A percentile compares a stretch with the other conserved stretches of the same genome.
phyloP scores from a whole-genome alignment of 2,797 vertebrate species.

The Periparus ater region DNA sequence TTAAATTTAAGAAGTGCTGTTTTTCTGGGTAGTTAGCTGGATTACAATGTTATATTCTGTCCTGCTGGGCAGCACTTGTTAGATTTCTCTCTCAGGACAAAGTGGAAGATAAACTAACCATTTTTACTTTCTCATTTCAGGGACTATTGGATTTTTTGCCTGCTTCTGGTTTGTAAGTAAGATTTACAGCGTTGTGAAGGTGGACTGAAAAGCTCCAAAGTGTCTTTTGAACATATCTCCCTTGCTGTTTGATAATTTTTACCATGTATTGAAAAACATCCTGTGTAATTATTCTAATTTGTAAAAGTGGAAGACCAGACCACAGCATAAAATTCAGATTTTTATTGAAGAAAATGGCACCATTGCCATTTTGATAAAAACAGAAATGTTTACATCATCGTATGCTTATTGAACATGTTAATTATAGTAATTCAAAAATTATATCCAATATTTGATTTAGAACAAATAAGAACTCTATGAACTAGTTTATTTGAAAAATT shows the following conservation, averaged over 20 bases:
- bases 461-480: neutral
- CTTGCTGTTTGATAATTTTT: constrained; percentile 45
- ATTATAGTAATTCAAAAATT: neutral
- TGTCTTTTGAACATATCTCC: constrained; percentile 36
- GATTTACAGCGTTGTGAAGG: constrained; percentile 77
- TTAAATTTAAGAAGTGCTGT: neutral
- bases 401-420: neutral
- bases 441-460: constrained; percentile 7
- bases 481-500: neutral
- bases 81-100: neutral
- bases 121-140: constrained; percentile 66
- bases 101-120: constrained; percentile 1
- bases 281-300: constrained; percentile 30
- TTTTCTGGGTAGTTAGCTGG: neutral
- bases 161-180: constrained; percentile 79
- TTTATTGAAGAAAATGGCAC: neutral
- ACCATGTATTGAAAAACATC: constrained; percentile 37
- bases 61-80: neutral
- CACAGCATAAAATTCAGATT: constrained; percentile 17
- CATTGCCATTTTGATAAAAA: neutral
- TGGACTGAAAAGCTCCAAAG: constrained; percentile 71
- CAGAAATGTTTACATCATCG: neutral
- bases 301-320: constrained; percentile 26
- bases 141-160: constrained; percentile 75
- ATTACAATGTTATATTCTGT: neutral